Conservation (phyloP, 2,888 invertebrate genomes). For the Pterobdella sp. region DNA sequence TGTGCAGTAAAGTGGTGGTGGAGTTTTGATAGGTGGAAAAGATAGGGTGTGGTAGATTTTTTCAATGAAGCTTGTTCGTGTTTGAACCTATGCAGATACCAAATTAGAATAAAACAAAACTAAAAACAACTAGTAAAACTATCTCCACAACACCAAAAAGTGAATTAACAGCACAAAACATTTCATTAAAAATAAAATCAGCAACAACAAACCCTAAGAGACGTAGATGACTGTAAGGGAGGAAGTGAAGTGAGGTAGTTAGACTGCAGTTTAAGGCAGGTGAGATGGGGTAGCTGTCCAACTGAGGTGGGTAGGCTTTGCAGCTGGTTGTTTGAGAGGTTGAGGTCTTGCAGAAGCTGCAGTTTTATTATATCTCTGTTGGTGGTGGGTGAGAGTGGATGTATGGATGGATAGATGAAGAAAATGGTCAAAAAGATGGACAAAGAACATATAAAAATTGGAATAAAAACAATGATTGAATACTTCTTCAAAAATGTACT, state of each 20-base stretch:
- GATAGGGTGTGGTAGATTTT: too few relatives aligned
- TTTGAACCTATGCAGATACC: not conserved
- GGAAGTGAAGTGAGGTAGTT: conserved; percentile 51
- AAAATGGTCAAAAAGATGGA: not conserved
- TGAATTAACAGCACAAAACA: too few relatives aligned
- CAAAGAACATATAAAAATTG: not conserved
- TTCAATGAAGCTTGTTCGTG: not conserved
- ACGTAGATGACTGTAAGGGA: conserved; percentile 48
- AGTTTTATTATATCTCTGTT: conserved; percentile 47
- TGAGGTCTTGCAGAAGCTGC: conserved; percentile 49
- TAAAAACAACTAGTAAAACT: not conserved
- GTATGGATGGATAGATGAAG: not conserved
- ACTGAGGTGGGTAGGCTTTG: conserved; percentile 47
- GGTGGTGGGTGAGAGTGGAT: not conserved
- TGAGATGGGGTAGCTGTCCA: conserved; percentile 47
- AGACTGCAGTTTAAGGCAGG: conserved; percentile 51
- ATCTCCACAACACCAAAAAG: too few relatives aligned
- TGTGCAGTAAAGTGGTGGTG: conserved; percentile 35
- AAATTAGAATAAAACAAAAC: not conserved
- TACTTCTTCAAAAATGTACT: not conserved
- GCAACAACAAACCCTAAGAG: conserved; percentile 45
- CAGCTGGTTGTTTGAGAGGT: conserved; percentile 52
- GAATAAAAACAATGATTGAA: not conserved
- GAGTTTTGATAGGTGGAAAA: conserved; percentile 10
- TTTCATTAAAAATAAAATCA: not conserved